Percentiles rank a stretch among this genome's conserved stretches.
These are phyloP conservation scores for Drosophila pandora DNA, from an alignment of 1,140 invertebrate genomes.

Conservation along the genomic window DNA sequence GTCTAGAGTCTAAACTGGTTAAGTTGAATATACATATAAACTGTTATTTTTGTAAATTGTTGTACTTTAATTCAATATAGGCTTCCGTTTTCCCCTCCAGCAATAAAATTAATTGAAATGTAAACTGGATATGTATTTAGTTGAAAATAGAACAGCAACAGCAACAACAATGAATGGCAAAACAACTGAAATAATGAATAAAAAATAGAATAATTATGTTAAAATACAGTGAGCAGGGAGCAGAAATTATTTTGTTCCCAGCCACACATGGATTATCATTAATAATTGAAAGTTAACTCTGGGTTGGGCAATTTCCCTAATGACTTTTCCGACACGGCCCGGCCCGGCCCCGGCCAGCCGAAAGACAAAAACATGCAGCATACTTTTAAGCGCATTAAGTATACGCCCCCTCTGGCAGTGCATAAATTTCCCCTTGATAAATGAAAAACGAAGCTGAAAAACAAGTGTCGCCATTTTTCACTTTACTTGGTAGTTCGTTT, in stretches of 20 bases:
- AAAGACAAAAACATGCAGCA: slow-evolving; percentile 32
- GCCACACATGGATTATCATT: slow-evolving; percentile 11
- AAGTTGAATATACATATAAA: slow-evolving; percentile 28
- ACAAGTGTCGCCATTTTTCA: slow-evolving; percentile 69
- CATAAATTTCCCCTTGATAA: slow-evolving; percentile 72
- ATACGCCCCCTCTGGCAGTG: slow-evolving; percentile 56
- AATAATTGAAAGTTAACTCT: slow-evolving; percentile 55
- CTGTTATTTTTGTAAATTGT: slow-evolving; percentile 57
- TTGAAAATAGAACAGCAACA: slow-evolving; percentile 10
- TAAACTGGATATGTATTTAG: slow-evolving; percentile 27
- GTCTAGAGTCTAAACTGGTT: slow-evolving; percentile 42
- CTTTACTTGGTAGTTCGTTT: slow-evolving; percentile 34
- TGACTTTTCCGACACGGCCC: slow-evolving; percentile 51
- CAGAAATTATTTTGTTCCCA: slow-evolving; percentile 20
- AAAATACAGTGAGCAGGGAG: slow-evolving; percentile 9
- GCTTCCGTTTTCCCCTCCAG: not conserved
- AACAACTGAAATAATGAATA: slow-evolving; percentile 50
- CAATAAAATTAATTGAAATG: not conserved
- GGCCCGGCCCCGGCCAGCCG: not conserved
- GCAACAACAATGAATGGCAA: slow-evolving; percentile 15
- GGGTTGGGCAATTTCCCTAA: slow-evolving; percentile 65
- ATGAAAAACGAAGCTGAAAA: slow-evolving; percentile 69
- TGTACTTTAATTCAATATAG: slow-evolving; percentile 41
- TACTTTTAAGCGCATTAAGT: slow-evolving; percentile 70
- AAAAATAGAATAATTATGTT: slow-evolving; percentile 49